phyloP scores from a whole-genome alignment of 2,888 invertebrate genomes.

The Laspeyria flexula region DNA sequence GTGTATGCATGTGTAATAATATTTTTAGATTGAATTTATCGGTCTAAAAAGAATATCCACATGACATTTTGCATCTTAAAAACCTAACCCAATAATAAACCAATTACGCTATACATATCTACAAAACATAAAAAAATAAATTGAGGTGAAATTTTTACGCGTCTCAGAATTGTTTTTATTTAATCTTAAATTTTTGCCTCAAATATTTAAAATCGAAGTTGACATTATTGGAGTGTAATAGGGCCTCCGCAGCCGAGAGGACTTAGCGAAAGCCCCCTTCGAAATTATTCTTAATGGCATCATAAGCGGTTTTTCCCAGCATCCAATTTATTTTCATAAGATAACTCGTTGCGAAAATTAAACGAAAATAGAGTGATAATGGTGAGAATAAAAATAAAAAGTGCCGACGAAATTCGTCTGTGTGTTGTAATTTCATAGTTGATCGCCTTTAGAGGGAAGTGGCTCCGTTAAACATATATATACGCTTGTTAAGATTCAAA shows the following conservation, averaged over 20 bases:
- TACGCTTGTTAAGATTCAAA: conserved; percentile 53
- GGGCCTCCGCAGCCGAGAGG: conserved; percentile 48
- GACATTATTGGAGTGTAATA: conserved; percentile 55
- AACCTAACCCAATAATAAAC: too few relatives aligned
- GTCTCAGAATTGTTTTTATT: not conserved
- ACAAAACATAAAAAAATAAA: not conserved
- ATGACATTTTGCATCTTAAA: too few relatives aligned
- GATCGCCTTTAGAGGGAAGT: conserved; percentile 16
- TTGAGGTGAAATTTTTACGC: not conserved
- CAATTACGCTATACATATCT: conserved; percentile 7
- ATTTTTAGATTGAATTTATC: too few relatives aligned
- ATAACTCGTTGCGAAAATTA: conserved; percentile 63
- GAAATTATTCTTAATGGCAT: conserved; percentile 61
- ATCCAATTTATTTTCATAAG: conserved; percentile 65
- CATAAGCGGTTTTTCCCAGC: conserved; percentile 63
- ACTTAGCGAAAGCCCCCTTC: conserved; percentile 50
- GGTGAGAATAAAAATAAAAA: conserved; percentile 24
- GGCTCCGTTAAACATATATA: conserved; percentile 29
- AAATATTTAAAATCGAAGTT: conserved; percentile 50
- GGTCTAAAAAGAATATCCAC: too few relatives aligned
- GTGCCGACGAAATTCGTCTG: conserved; percentile 5
- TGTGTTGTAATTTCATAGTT: conserved; percentile 23
- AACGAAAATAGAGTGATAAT: conserved; percentile 55
- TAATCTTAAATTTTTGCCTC: not conserved
- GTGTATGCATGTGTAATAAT: too few relatives aligned